A percentile compares a stretch with the other conserved stretches of the same genome.
Conservation (phyloP, 1,140 invertebrate genomes). For the Vanessa atalanta region DNA sequence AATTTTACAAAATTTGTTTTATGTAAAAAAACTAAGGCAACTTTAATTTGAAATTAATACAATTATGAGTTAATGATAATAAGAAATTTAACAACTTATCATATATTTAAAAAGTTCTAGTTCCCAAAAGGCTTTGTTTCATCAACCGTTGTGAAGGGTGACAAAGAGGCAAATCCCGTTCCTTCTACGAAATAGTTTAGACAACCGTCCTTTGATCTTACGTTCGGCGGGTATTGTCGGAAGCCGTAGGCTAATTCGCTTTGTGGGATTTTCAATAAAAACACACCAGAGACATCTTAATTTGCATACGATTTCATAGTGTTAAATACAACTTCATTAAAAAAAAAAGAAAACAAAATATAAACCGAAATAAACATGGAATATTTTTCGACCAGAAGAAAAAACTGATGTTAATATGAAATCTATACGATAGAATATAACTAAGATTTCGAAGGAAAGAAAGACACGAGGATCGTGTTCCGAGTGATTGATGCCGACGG, state of each 20-base stretch:
- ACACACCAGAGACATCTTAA: background rate
- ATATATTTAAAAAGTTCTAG: background rate
- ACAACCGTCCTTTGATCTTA: constrained; percentile 20
- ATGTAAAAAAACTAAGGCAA: too few relatives aligned
- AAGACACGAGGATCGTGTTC: constrained; percentile 42
- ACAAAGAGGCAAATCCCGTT: background rate
- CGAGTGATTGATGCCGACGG: constrained; percentile 52
- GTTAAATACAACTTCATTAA: background rate
- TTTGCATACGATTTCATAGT: background rate
- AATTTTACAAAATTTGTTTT: too few relatives aligned
- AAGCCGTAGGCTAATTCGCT: constrained; percentile 5
- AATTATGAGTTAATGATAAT: too few relatives aligned
- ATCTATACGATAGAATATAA: background rate
- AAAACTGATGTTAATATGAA: background rate
- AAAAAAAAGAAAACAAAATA: background rate
- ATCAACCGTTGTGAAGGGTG: background rate
- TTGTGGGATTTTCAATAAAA: background rate
- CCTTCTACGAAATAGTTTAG: constrained; percentile 4
- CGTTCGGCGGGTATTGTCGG: background rate
- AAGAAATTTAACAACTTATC: too few relatives aligned
- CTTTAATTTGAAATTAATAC: too few relatives aligned
- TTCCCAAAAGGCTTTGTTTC: background rate
- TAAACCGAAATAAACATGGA: too few relatives aligned
- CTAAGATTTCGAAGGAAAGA: constrained; percentile 13
- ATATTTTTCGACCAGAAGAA: too few relatives aligned